phyloP scores from a whole-genome alignment of 2,888 invertebrate genomes.

The Pterobdella sp. region DNA sequence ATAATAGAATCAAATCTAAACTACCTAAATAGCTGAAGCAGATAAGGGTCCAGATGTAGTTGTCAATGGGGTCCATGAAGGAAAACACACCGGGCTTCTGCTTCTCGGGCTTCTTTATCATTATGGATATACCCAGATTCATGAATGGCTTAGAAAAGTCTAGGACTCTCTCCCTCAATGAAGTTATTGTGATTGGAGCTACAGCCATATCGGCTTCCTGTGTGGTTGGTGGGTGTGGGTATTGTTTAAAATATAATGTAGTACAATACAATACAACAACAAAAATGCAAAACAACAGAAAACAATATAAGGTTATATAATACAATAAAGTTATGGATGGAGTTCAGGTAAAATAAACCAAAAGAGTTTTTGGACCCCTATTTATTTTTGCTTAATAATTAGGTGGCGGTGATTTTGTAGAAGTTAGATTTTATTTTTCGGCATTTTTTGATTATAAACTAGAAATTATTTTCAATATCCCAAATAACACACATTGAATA shows the following conservation, averaged over 20 bases:
- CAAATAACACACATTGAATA: too few species aligned
- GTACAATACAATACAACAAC: neutral
- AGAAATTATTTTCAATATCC: too few species aligned
- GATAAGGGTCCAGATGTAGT: slow-evolving; percentile 87
- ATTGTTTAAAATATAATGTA: neutral
- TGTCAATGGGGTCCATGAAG: slow-evolving; percentile 89
- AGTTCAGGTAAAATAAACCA: too few species aligned
- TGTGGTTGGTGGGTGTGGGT: neutral
- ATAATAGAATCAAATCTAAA: too few species aligned
- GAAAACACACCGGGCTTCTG: slow-evolving; percentile 91
- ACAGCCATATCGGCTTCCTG: slow-evolving; percentile 85
- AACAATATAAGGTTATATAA: too few species aligned
- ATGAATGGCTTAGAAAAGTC: slow-evolving; percentile 97
- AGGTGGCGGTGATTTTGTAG: too few species aligned
- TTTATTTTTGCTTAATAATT: too few species aligned
- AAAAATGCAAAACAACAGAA: too few species aligned
- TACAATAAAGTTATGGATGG: too few species aligned
- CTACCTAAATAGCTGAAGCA: slow-evolving; percentile 78
- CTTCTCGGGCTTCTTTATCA: slow-evolving; percentile 87
- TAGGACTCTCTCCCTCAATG: slow-evolving; percentile 82
- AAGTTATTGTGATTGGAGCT: slow-evolving; percentile 85
- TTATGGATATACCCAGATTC: slow-evolving; percentile 87
- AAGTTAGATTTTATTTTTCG: too few species aligned
- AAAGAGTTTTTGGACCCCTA: too few species aligned
- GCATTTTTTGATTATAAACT: too few species aligned